Evolutionary conservation across 2,113 vertebrate genomes (phyloP).

Genomic region (Spermophilus dauricus): DNA sequence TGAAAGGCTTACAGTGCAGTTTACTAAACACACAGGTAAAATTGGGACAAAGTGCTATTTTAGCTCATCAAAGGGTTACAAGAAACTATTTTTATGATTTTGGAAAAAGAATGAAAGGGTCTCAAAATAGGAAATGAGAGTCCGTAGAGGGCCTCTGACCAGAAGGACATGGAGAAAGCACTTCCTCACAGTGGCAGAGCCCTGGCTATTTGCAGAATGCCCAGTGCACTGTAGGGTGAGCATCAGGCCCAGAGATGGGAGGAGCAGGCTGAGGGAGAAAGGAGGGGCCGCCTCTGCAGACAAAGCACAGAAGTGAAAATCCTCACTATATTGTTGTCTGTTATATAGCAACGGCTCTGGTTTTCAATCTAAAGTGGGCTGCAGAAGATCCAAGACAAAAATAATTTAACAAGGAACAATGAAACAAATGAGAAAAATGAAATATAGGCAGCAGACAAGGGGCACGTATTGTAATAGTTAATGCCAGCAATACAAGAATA

Average conservation of each 20-base stretch:
- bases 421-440: no score
- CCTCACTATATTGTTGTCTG: neutral
- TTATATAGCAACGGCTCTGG: neutral
- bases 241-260: rapidly evolving
- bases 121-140: no score
- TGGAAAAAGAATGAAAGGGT: neutral
- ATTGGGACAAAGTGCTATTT: neutral
- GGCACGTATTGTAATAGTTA: no score
- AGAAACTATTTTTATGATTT: neutral
- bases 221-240: neutral
- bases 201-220: neutral
- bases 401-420: no score
- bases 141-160: neutral
- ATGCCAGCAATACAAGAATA: no score
- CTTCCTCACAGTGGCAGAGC: neutral
- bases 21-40: neutral
- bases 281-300: neutral
- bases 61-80: neutral
- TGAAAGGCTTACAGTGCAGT: neutral
- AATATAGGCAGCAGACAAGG: no score
- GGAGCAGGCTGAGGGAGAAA: no score
- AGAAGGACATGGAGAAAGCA: neutral
- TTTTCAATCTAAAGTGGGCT: neutral
- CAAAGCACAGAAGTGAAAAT: neutral
- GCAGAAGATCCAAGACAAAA: neutral